phyloP scores from a whole-genome alignment of 2,888 invertebrate genomes.

The Cheilosia vulpina region DNA sequence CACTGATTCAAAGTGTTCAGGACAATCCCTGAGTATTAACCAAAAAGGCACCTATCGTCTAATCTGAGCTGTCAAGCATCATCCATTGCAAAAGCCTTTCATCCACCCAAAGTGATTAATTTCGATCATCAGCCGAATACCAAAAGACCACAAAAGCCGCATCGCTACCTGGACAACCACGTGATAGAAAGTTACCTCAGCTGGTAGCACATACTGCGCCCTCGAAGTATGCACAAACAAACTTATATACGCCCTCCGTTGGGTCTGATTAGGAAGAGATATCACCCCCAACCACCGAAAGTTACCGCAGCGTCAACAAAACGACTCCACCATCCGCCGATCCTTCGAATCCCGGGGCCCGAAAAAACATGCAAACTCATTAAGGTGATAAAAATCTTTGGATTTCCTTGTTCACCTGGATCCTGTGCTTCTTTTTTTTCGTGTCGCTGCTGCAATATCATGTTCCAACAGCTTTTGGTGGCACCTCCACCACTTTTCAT shows the following conservation, averaged over 20 bases:
- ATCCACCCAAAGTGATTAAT: slow-evolving; percentile 33
- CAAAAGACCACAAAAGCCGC: slow-evolving; percentile 17
- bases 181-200: background rate
- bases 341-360: background rate
- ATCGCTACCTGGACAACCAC: slow-evolving; percentile 4
- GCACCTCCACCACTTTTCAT: slow-evolving; percentile 63
- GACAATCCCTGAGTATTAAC: too few relatives aligned
- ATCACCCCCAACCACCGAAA: slow-evolving; percentile 18
- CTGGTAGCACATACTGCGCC: background rate
- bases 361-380: slow-evolving; percentile 70
- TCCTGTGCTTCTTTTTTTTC: slow-evolving; percentile 33
- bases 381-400: slow-evolving; percentile 75
- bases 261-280: slow-evolving; percentile 39
- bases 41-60: too few relatives aligned
- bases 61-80: too few relatives aligned
- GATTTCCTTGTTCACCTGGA: slow-evolving; percentile 69
- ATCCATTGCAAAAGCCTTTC: background rate
- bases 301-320: slow-evolving; percentile 60
- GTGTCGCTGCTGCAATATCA: slow-evolving; percentile 44
- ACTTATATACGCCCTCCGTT: slow-evolving; percentile 3
- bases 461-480: slow-evolving; percentile 64
- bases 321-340: slow-evolving; percentile 19
- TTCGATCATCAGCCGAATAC: slow-evolving; percentile 26
- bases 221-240: background rate
- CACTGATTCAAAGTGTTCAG: too few relatives aligned